A percentile compares a stretch with the other conserved stretches of the same genome.
These are phyloP conservation scores for Callitettix versicolor DNA, from an alignment of 1,140 invertebrate genomes.

Conservation along the genomic window DNA sequence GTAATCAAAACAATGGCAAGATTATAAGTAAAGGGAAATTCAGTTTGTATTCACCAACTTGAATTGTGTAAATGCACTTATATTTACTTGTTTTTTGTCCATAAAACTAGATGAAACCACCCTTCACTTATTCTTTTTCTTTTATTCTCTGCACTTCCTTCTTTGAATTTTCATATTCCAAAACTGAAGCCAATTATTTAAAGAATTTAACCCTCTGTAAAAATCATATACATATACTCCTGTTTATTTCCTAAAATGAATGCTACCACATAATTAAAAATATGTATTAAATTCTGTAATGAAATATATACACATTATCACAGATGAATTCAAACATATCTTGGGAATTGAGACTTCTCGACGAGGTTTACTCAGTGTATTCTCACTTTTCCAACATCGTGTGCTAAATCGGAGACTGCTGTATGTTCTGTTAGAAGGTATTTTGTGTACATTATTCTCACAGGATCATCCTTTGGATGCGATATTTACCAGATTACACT, in stretches of 20 bases:
- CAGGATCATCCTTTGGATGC: slow-evolving; percentile 13
- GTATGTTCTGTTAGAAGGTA: slow-evolving; percentile 78
- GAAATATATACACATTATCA: slow-evolving; percentile 29
- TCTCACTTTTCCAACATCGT: slow-evolving; percentile 77
- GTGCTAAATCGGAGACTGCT: slow-evolving; percentile 75
- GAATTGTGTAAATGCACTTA: no score
- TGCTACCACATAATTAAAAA: background rate
- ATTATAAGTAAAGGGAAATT: no score
- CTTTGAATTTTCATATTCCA: no score
- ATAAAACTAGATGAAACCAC: no score
- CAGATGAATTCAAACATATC: slow-evolving; percentile 83
- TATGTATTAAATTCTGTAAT: no score
- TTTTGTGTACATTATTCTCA: slow-evolving; percentile 58
- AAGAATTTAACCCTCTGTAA: slow-evolving; percentile 7
- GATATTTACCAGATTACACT: slow-evolving; percentile 11
- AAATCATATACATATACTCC: slow-evolving; percentile 14
- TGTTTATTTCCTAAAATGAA: background rate
- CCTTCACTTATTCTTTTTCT: no score
- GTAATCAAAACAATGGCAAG: no score
- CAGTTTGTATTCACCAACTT: no score
- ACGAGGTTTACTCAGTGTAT: slow-evolving; percentile 76
- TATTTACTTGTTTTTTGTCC: no score
- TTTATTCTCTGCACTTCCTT: no score
- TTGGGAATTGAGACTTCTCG: slow-evolving; percentile 83
- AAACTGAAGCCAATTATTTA: no score